Percentiles rank a stretch among this genome's conserved stretches.
These are phyloP conservation scores for Hippasteria phrygiana DNA, from an alignment of 53 echinoderm and acorn worm genomes.

Conservation along the genomic window DNA sequence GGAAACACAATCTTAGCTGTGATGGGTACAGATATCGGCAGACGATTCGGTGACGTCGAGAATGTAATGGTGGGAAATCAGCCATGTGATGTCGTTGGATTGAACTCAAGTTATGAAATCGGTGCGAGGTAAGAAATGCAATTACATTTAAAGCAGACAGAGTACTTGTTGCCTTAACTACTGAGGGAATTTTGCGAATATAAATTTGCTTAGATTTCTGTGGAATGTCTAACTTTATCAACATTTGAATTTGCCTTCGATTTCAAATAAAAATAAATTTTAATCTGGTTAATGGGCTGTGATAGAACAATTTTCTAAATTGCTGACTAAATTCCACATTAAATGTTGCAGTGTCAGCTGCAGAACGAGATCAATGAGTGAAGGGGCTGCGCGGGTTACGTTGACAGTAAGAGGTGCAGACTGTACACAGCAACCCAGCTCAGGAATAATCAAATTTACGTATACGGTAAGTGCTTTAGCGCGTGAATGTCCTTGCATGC, in stretches of 20 bases:
- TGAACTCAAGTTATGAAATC: slow-evolving; percentile 56
- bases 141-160: too few species aligned
- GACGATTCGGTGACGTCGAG: slow-evolving; percentile 57
- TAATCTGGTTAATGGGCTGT: not conserved
- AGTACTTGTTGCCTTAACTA: too few species aligned
- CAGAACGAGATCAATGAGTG: not conserved
- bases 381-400: not conserved
- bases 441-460: slow-evolving; percentile 46
- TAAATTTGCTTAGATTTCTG: too few species aligned
- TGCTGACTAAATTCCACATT: not conserved
- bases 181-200: too few species aligned
- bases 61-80: slow-evolving; percentile 66
- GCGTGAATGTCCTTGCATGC: too few species aligned
- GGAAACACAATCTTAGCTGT: slow-evolving; percentile 74
- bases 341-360: slow-evolving; percentile 47
- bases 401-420: slow-evolving; percentile 49
- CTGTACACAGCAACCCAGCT: slow-evolving; percentile 31
- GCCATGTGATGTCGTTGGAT: slow-evolving; percentile 58
- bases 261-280: too few species aligned
- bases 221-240: too few species aligned
- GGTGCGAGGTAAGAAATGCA: slow-evolving; percentile 70
- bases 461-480: slow-evolving; percentile 39
- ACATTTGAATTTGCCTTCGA: too few species aligned
- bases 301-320: not conserved
- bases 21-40: slow-evolving; percentile 79